phyloP scores from a whole-genome alignment of 1,140 invertebrate genomes.

The Drosophila nasuta region DNA sequence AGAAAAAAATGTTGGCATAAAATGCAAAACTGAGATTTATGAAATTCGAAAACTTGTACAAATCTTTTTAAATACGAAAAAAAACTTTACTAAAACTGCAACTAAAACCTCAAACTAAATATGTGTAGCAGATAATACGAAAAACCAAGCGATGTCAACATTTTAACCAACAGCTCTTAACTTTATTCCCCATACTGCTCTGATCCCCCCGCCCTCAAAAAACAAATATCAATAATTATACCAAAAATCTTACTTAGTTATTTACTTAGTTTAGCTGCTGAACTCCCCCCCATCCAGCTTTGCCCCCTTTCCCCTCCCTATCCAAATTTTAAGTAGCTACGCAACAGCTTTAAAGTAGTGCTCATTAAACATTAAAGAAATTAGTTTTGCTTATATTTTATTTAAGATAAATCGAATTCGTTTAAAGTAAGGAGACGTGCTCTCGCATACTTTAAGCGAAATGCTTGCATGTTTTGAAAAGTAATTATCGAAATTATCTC shows the following conservation, averaged over 20 bases:
- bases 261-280: constrained; percentile 60
- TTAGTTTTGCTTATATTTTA: constrained; percentile 74
- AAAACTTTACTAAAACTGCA: constrained; percentile 30
- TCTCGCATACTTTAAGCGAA: constrained; percentile 13
- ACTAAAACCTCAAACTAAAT: constrained; percentile 23
- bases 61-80: constrained; percentile 30
- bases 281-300: constrained; percentile 5
- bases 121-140: constrained; percentile 30
- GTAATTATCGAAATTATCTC: constrained; percentile 18
- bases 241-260: constrained; percentile 46
- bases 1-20: constrained; percentile 82
- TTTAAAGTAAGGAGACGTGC: constrained; percentile 12
- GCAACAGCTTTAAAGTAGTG: constrained; percentile 53
- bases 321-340: constrained; percentile 48
- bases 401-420: constrained; percentile 46
- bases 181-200: constrained; percentile 28
- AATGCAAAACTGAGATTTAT: constrained; percentile 70
- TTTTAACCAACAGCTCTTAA: constrained; percentile 77
- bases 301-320: neutral
- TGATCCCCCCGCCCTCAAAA: neutral
- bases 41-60: constrained; percentile 52
- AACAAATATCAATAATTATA: constrained; percentile 29
- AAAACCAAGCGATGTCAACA: constrained; percentile 84
- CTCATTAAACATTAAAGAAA: constrained; percentile 69
- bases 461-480: constrained; percentile 56